Evolutionary conservation across 2,888 invertebrate species (phyloP), one percentile per base, ranked within the genome.

Genomic region (Campaea margaritaria): DNA sequence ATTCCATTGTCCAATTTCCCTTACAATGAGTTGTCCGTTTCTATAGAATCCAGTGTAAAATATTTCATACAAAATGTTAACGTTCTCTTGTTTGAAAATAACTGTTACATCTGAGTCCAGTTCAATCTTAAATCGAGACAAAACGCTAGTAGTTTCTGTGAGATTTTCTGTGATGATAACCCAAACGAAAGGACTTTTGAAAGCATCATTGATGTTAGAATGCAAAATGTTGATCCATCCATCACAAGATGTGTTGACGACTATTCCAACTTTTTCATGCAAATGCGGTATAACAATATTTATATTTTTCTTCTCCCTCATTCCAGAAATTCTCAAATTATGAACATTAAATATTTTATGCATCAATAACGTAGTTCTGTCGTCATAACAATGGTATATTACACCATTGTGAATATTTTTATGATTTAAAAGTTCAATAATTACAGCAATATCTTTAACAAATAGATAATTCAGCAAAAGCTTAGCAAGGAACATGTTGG

Each of bases 21-120:
- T 83, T 5, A 93, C 74, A 69, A 89, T 85, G 53, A 94, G 81
- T 59, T 75, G 77, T 0, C 95, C 94, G 28, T 93, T 89, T 61
- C 89, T 93, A 57, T 85, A 85, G 61, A 82, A 89, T 0, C 94
- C 94, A 1, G 94, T 94, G 72, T 93, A 94, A 79, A 91, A 94
- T 7, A 89, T 76, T 73, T 93, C 94, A 64, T 87, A 85, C 28
- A 94, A 77, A 12, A 73, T 60, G 64, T 76, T 85, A 14, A 59
- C 58, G 7, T 66, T 68, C 13, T 73, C 58, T 0, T 61, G 67
- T 47, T 75, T 73, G 49, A 75, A 58, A 5, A 86, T 79, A 4
- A 93, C 66, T 12, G 81, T 84, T 4, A 93, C 75, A 69, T 93
- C 93, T 0, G 93, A 89, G 70, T 93, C 86, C 0, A 93, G 77